phyloP scores from a whole-genome alignment of 2,888 invertebrate genomes.

The Therioaphis trifolii region DNA sequence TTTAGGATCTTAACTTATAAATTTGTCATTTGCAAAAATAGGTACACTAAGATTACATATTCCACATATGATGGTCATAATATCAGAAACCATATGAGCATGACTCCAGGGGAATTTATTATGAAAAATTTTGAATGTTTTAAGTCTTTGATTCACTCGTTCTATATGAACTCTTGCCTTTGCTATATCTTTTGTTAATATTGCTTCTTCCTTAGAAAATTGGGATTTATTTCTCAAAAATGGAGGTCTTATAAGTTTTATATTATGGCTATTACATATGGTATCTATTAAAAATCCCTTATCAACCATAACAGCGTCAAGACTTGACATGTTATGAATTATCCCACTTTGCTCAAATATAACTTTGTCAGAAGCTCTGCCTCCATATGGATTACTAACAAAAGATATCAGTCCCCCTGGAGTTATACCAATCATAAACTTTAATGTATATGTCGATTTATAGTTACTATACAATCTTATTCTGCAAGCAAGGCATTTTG shows the following conservation, averaged over 20 bases:
- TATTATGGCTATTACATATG: not conserved
- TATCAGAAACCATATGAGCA: not conserved
- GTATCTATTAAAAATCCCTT: not conserved
- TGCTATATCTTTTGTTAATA: conserved; percentile 11
- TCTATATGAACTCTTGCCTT: not conserved
- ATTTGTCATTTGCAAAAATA: conserved; percentile 4
- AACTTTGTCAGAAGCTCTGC: not conserved
- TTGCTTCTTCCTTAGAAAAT: not conserved
- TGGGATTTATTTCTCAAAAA: not conserved
- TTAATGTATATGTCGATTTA: conserved; percentile 32
- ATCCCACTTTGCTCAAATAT: not conserved
- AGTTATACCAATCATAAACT: conserved; percentile 36
- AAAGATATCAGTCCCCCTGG: not conserved
- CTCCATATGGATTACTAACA: conserved; percentile 4
- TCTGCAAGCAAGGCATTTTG: conserved; percentile 24
- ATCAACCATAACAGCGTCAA: conserved; percentile 18
- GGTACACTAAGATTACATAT: conserved; percentile 15
- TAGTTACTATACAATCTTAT: conserved; percentile 31
- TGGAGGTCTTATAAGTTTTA: not conserved
- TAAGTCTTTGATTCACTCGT: conserved; percentile 11
- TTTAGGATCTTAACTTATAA: not conserved
- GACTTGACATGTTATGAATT: too few relatives aligned
- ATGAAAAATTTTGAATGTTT: conserved; percentile 18
- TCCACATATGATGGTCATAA: not conserved
- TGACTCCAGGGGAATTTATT: conserved; percentile 1